Evolutionary conservation across 1,140 invertebrate species (phyloP), one percentile per base, ranked within the genome.

Genomic region (Leptinotarsa defecta): DNA sequence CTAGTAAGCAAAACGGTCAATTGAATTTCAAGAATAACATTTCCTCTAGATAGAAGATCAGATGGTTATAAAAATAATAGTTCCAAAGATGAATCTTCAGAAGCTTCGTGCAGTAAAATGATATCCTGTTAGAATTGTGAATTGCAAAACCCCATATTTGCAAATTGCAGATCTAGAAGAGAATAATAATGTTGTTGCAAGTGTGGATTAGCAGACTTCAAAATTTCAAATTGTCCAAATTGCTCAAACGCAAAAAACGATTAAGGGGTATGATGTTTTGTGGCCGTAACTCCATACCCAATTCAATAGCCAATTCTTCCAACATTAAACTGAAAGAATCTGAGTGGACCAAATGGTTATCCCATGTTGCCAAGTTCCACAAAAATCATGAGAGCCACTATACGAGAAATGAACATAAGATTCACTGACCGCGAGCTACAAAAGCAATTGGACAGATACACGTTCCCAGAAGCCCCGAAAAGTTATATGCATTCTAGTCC

Each of bases 161-260:
- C 57, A 17, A 19, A 15, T 61, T 61, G 57, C 19, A 61, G 5
- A 11, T 17, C 4, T 11, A 61, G 3, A 19, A 61, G 57, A 61
- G 3, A 61, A 61, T 17, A 22, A n/a, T n/a, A 3, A 15, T 61
- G 0, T 61, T 61, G 1, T 11, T 61, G 0, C 19, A 61, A 61
- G 19, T 61, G 57, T 61, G 8, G 57, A 4, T 61, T 61, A 61
- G 6, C 57, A 17, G 0, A 19, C 19, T 15, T 61, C 1, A 11
- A 4, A 61, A 15, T 61, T 61, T 61, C 57, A 4, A 19, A 61
- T 8, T 8, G 57, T 19, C 4, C 57, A 61, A 61, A 19, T 15
- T 61, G 57, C 19, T 61, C 57, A 61, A 24, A 24, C 24, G 24
- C 24, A 24, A 61, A 61, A 64, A 64, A 64, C 63, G 63, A 22